Evolutionary conservation across 2,797 vertebrate species (phyloP).

Genomic region (Manis javanica): DNA sequence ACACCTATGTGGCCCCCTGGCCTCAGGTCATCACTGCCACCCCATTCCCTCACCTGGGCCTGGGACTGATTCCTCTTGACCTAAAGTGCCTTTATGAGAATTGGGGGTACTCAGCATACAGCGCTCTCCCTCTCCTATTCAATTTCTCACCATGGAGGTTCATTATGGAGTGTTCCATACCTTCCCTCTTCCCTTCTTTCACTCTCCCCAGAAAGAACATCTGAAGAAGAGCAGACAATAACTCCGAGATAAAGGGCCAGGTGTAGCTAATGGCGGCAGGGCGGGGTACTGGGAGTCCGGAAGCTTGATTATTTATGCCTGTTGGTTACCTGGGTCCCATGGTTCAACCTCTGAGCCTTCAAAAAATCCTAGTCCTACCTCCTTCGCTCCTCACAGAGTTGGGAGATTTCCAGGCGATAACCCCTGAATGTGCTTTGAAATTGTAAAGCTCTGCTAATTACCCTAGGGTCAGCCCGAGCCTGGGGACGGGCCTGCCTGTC

Average conservation of each 20-base stretch:
- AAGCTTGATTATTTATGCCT: not conserved
- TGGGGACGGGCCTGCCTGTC: not conserved
- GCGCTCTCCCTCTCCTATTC: not conserved
- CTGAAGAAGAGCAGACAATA: not conserved
- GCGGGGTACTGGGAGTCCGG: not conserved
- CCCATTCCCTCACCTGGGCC: not conserved
- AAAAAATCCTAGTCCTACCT: not conserved
- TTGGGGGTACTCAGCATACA: not conserved
- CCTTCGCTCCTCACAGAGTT: not conserved
- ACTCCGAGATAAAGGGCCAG: not conserved
- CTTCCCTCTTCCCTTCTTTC: too few relatives aligned
- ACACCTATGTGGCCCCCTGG: rapidly evolving
- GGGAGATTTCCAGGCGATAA: not conserved
- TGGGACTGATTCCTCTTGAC: not conserved
- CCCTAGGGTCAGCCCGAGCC: not conserved
- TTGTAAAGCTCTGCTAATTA: not conserved
- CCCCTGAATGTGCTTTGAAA: not conserved
- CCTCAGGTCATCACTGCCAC: not conserved
- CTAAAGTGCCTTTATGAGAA: not conserved
- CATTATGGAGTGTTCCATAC: not conserved
- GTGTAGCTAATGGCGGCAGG: not conserved
- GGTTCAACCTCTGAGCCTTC: not conserved
- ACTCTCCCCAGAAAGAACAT: not conserved
- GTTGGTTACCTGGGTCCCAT: not conserved
- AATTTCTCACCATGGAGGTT: not conserved